Percentiles rank a stretch among this genome's conserved stretches.
phyloP scores from a whole-genome alignment of 1,140 invertebrate genomes.

The Ganaspis sp. region DNA sequence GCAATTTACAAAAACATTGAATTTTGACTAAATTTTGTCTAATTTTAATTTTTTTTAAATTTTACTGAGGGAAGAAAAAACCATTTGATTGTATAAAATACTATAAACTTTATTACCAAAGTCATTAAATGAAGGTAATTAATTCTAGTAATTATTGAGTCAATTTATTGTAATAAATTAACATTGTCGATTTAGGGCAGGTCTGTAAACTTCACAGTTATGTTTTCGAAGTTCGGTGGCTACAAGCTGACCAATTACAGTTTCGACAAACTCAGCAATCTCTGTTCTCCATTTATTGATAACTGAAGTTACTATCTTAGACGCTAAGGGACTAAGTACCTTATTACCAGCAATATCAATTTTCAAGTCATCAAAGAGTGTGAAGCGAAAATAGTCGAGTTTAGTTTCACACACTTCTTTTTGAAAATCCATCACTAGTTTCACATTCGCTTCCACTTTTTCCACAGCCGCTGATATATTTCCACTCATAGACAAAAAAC shows the following conservation, averaged over 20 bases:
- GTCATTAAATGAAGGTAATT: too few species aligned
- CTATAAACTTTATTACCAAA: too few species aligned
- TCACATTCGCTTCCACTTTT: not conserved
- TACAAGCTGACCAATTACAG: not conserved
- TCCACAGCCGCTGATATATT: not conserved
- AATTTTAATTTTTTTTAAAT: too few species aligned
- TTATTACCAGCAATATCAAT: not conserved
- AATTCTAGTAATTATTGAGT: too few species aligned
- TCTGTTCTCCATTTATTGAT: conserved; percentile 3
- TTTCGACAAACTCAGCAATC: not conserved
- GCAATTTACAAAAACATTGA: too few species aligned
- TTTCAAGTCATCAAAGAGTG: not conserved
- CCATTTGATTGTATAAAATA: too few species aligned
- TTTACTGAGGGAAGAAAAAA: too few species aligned
- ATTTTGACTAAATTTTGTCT: too few species aligned
- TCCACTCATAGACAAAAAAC: not conserved
- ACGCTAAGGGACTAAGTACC: not conserved
- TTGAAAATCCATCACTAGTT: not conserved
- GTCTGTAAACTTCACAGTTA: not conserved
- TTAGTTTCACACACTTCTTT: not conserved
- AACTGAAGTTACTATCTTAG: not conserved
- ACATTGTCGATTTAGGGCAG: not conserved
- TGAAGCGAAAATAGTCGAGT: not conserved
- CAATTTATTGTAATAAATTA: not conserved
- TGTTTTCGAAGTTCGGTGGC: not conserved